These are phyloP conservation scores for Hydrotaea cyrtoneurina DNA, from an alignment of 2,888 invertebrate species.

Conservation along the genomic window DNA sequence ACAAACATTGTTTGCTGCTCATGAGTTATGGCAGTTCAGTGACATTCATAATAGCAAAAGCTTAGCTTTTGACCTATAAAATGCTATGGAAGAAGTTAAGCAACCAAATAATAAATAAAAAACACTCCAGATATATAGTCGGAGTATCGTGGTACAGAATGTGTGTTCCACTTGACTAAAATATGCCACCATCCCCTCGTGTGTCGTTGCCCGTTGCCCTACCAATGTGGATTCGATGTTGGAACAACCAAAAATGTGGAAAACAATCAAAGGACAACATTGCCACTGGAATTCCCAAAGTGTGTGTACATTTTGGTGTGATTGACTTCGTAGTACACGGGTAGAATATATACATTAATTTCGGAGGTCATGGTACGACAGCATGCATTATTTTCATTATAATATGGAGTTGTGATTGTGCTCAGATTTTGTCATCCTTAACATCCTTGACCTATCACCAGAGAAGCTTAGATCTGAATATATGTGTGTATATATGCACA, in stretches of 20 bases:
- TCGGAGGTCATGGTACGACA: too few relatives aligned
- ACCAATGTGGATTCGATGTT: not conserved
- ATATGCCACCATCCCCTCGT: not conserved
- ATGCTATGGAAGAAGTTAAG: slow-evolving; percentile 19
- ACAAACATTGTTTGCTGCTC: slow-evolving; percentile 33
- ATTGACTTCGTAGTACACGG: not conserved
- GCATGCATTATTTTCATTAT: too few relatives aligned
- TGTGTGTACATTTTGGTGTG: not conserved
- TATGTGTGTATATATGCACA: too few relatives aligned
- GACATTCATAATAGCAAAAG: slow-evolving; percentile 42
- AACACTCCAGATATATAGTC: not conserved
- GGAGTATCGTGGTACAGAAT: not conserved
- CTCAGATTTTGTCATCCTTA: too few relatives aligned
- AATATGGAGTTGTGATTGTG: too few relatives aligned
- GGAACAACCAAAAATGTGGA: slow-evolving; percentile 35
- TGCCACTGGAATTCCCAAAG: slow-evolving; percentile 47
- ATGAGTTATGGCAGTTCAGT: slow-evolving; percentile 54
- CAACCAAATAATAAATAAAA: slow-evolving; percentile 37
- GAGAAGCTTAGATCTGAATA: slow-evolving; percentile 42
- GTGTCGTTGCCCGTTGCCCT: not conserved
- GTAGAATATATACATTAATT: too few relatives aligned
- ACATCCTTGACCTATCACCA: not conserved
- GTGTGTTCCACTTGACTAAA: slow-evolving; percentile 29
- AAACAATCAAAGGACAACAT: slow-evolving; percentile 55
- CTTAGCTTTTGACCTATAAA: slow-evolving; percentile 42